These are phyloP conservation scores for Thera obeliscata DNA, from an alignment of 2,888 invertebrate genomes.

Conservation along the genomic window DNA sequence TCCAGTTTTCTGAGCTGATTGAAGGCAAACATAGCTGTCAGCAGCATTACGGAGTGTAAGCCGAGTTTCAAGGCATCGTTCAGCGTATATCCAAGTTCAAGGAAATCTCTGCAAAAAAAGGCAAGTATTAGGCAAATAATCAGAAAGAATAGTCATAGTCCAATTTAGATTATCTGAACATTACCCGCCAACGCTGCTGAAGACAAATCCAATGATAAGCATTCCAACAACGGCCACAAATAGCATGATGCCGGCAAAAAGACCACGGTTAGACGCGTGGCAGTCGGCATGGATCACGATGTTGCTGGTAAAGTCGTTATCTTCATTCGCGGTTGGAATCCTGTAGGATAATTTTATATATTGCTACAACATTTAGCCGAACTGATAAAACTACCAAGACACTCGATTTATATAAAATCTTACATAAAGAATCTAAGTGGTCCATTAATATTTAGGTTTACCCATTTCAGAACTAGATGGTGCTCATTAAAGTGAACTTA, in stretches of 20 bases:
- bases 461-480: too few relatives aligned
- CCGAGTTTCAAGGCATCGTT: slow-evolving; percentile 81
- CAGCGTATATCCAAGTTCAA: slow-evolving; percentile 76
- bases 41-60: slow-evolving; percentile 83
- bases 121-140: too few relatives aligned
- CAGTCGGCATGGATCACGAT: slow-evolving; percentile 89
- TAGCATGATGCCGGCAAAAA: slow-evolving; percentile 88
- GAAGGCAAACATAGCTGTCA: slow-evolving; percentile 85
- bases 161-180: background rate
- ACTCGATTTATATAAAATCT: too few relatives aligned
- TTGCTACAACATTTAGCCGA: background rate
- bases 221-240: slow-evolving; percentile 78
- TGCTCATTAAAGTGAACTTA: too few relatives aligned
- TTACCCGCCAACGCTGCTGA: slow-evolving; percentile 78
- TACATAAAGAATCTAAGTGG: too few relatives aligned
- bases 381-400: background rate
- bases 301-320: slow-evolving; percentile 81
- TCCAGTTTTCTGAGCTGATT: slow-evolving; percentile 87
- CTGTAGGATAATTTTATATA: slow-evolving; percentile 46
- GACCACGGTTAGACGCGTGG: slow-evolving; percentile 89
- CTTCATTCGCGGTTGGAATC: slow-evolving; percentile 74
- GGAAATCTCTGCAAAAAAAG: slow-evolving; percentile 70
- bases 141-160: too few relatives aligned
- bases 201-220: slow-evolving; percentile 77
- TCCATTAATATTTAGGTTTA: too few relatives aligned